Percentiles rank a stretch among this genome's conserved stretches.
Conservation (phyloP, 92 coral and sea anemone genomes). For the Phymanthus crucifer region DNA sequence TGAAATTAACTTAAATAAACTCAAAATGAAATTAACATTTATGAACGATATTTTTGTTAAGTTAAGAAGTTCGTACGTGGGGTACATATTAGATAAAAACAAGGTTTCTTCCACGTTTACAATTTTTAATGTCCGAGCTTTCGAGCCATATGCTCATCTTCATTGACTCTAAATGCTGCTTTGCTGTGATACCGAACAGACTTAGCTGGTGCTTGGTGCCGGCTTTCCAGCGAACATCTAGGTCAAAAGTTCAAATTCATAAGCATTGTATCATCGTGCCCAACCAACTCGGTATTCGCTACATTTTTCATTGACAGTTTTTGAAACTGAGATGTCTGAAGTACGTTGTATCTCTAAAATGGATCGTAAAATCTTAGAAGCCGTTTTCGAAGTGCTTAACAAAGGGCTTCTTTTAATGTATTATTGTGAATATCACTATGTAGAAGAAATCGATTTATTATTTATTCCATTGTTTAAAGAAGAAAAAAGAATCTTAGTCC, state of each 20-base stretch:
- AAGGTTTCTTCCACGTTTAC: too few species aligned
- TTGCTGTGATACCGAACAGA: background rate
- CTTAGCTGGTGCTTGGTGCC: background rate
- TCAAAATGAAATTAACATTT: background rate
- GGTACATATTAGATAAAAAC: too few species aligned
- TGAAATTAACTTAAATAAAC: background rate
- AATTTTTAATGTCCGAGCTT: too few species aligned
- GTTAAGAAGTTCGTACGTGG: too few species aligned
- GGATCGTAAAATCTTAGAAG: background rate
- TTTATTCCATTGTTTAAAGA: background rate
- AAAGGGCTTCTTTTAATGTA: background rate
- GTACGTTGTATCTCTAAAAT: background rate
- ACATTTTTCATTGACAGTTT: background rate
- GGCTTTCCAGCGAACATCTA: background rate
- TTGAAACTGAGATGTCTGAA: background rate
- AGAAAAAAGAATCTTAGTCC: background rate
- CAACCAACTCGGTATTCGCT: background rate
- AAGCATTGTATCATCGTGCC: background rate
- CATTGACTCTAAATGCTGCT: background rate
- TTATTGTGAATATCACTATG: background rate
- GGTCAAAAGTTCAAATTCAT: slow-evolving; percentile 5
- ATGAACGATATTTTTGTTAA: background rate
- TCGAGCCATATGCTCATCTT: too few species aligned
- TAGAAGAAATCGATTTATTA: background rate
- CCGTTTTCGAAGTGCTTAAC: background rate